Base-by-base conservation (phyloP, 2,888 invertebrate genomes). In the Bembecia ichneumoniformis region DNA sequence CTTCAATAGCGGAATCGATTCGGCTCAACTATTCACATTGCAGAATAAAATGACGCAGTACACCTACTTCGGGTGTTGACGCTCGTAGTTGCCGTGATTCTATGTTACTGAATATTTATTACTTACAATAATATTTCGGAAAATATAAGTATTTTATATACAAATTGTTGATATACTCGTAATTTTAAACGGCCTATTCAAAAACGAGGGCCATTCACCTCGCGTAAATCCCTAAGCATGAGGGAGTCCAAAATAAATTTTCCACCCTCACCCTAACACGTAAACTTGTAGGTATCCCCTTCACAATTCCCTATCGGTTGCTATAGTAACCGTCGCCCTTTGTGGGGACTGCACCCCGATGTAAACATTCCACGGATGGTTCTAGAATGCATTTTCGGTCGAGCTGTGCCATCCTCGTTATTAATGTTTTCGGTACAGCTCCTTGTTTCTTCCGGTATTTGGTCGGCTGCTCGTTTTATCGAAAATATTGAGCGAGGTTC, bases 141-240 rank as follows among this genome's bases (percentile, higher is more conserved):
- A 28, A 28, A 28, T 28, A 28, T 28, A 28, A 28, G 28, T 28
- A 9, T 28, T 28, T 28, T 28, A 28, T 28, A 9, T 28, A 28
- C 28, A 28, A 28, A 28, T 28, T 28, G 9, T 28, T 28, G 5
- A 28, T 28, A 9, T 28, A 49, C 55, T 50, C 51, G 53, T 59
- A 59, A 61, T 60, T 60, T 48, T 55, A 50, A 56, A 57, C 54
- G 59, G 56, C 56, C 54, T 49, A 58, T 61, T 55, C 58, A 54
- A 61, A 61, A 62, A 71, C 65, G 68, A 66, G 84, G 84, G 81
- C 75, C 81, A 63, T 87, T 86, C 82, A 86, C 84, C 86, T 83
- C 74, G 70, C 75, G 71, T 77, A 78, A 74, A 71, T 74, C 71
- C 82, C 82, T 75, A 71, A 77, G 66, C 74, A 71, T 62, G 70